Evolutionary conservation across 2,113 vertebrate genomes (phyloP), one percentile per base, ranked within the genome.

Genomic region (Felis chaus): DNA sequence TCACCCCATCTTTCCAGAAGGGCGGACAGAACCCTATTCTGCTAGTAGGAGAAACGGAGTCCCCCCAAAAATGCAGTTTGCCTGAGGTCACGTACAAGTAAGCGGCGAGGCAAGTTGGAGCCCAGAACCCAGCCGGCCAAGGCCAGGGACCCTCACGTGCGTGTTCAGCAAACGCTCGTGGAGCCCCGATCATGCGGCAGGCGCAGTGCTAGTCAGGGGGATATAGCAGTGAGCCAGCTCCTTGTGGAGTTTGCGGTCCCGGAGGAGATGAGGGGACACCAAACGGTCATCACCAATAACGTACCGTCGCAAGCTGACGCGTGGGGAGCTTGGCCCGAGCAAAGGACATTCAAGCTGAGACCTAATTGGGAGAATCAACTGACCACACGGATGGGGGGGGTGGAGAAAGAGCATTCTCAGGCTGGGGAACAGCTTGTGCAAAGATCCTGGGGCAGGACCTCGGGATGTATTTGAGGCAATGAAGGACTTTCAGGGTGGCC

Each of bases 151-250:
- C 33, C 2, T 45, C 73, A 41, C 33, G 1, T 0, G 3, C 66
- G 12, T 16, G 2, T 23, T 48, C 71, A 61, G 41, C 71, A 55
- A 25, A 84, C 9, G 1, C 68, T 31, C 23, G 0, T 1, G 25
- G 71, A 36, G 48, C 19, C 4, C 31, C 33, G 11, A 21, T 7
- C 6, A 19, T 0, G 0, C 2, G 90, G 31, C 9, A 0, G 27
- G 33, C 2, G 0, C 3, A 0, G 50, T 13, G 14, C 39, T 18
- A 0, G 50, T 12, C 33, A 29, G 29, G 48, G 31, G 27, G 27
- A 2, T 0, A 0, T 0, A 1, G 45, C 1, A 3, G 55, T 13
- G 1, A 33, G 1, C 23, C 76, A 11, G 18, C 18, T 57, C 76
- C 55, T 2, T 23, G n/a, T 5, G n/a, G 65, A 5, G 27, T 14